Percentiles rank a stretch among this genome's conserved stretches.
Evolutionary conservation across 2,797 vertebrate genomes (phyloP).

Genomic region (Tympanoctomys barrerae): DNA sequence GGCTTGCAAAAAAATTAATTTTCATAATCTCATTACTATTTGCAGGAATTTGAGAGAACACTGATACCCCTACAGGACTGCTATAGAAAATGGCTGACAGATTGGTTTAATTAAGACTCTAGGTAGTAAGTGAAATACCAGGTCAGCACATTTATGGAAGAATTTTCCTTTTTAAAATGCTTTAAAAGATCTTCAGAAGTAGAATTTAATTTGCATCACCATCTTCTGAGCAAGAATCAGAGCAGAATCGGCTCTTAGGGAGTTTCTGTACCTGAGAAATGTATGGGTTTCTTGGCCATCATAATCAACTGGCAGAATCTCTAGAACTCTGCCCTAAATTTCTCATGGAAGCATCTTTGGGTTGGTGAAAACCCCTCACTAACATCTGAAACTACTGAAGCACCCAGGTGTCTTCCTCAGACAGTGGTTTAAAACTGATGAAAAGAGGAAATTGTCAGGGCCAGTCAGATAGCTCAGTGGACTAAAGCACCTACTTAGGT

Average conservation of each 20-base stretch:
- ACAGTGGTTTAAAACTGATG: not conserved
- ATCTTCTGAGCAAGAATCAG: slow-evolving; percentile 53
- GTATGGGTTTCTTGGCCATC: slow-evolving; percentile 4
- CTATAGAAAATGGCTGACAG: slow-evolving; percentile 70
- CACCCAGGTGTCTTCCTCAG: not conserved
- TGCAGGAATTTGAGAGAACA: slow-evolving; percentile 60
- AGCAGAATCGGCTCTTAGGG: slow-evolving; percentile 44
- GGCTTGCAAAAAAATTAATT: slow-evolving; percentile 43
- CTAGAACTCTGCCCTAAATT: slow-evolving; percentile 29
- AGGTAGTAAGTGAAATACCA: slow-evolving; percentile 71
- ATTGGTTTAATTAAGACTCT: slow-evolving; percentile 77
- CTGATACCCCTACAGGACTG: slow-evolving; percentile 52
- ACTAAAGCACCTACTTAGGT: no score
- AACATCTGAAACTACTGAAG: not conserved
- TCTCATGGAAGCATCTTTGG: not conserved
- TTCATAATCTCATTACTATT: slow-evolving; percentile 66
- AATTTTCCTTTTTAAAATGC: slow-evolving; percentile 61
- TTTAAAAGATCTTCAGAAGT: slow-evolving; percentile 67
- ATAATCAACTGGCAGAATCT: slow-evolving; percentile 12
- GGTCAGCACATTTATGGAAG: slow-evolving; percentile 65
- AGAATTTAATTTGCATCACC: slow-evolving; percentile 62
- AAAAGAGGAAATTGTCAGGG: not conserved
- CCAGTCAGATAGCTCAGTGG: not conserved
- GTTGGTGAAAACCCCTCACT: not conserved
- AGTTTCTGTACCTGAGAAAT: slow-evolving; percentile 48